phyloP scores from a whole-genome alignment of 2,888 invertebrate genomes.

The Troides aeacus region DNA sequence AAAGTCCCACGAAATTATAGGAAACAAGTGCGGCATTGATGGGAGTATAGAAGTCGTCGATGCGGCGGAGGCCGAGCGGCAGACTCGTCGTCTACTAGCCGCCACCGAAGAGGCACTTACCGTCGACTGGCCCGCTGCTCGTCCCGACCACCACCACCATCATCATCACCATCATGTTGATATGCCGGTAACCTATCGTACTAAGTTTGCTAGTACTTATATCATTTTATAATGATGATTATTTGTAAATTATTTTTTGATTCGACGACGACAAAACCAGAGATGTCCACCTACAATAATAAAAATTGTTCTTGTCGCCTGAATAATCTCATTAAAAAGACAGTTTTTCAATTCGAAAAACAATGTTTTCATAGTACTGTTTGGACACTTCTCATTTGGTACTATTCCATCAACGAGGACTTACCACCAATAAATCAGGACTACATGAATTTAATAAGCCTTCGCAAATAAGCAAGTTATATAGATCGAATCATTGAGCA shows the following conservation, averaged over 20 bases:
- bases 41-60: constrained; percentile 35
- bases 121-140: constrained; percentile 58
- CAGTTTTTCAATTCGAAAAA: too few species aligned
- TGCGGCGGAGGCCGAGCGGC: constrained; percentile 56
- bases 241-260: neutral
- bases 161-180: constrained; percentile 48
- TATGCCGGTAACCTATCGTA: constrained; percentile 39
- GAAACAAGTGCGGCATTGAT: constrained; percentile 56
- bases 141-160: constrained; percentile 52
- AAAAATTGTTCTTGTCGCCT: too few species aligned
- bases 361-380: too few species aligned
- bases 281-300: too few species aligned
- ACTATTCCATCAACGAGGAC: too few species aligned
- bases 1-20: constrained; percentile 74
- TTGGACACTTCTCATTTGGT: too few species aligned
- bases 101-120: constrained; percentile 68
- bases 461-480: too few species aligned
- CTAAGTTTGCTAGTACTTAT: neutral
- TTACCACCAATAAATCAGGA: too few species aligned
- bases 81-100: constrained; percentile 67
- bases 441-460: too few species aligned
- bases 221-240: neutral
- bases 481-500: too few species aligned
- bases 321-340: too few species aligned
- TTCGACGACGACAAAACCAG: too few species aligned